These are phyloP conservation scores for Bellardia bayeri DNA, from an alignment of 2,888 invertebrate genomes.

Conservation along the genomic window DNA sequence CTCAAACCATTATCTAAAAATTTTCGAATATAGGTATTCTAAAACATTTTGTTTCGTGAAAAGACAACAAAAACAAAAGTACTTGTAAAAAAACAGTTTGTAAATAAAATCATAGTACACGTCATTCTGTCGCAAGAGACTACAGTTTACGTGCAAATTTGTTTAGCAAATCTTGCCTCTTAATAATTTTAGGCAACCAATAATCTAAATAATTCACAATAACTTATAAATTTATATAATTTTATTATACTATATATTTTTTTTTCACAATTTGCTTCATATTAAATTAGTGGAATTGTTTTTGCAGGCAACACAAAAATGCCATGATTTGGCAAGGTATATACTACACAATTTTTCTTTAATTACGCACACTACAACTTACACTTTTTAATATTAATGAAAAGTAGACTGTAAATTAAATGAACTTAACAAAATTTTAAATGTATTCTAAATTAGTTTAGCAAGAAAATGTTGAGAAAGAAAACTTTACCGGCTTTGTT, in stretches of 20 bases:
- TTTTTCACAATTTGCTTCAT: not conserved
- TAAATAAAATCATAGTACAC: constrained; percentile 38
- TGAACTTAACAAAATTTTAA: not conserved
- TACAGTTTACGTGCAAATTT: not conserved
- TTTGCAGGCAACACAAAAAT: not conserved
- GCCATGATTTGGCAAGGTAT: not conserved
- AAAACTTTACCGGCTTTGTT: constrained; percentile 29
- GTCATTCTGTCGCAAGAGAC: constrained; percentile 18
- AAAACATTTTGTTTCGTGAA: not conserved
- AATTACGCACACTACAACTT: not conserved
- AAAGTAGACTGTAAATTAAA: not conserved
- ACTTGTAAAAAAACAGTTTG: not conserved
- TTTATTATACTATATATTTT: not conserved
- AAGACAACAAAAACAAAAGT: not conserved
- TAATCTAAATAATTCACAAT: not conserved
- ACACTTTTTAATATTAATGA: not conserved
- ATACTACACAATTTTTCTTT: not conserved
- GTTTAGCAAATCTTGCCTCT: not conserved
- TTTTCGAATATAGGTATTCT: not conserved
- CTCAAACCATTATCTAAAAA: too few relatives aligned
- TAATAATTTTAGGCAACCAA: not conserved
- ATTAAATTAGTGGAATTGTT: not conserved
- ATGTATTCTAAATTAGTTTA: not conserved
- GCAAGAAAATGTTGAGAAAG: constrained; percentile 1
- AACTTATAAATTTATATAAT: not conserved